Percentiles rank a stretch among this genome's conserved stretches.
Conservation (phyloP, 2,797 vertebrate genomes). For the Acanthurus tractus region DNA sequence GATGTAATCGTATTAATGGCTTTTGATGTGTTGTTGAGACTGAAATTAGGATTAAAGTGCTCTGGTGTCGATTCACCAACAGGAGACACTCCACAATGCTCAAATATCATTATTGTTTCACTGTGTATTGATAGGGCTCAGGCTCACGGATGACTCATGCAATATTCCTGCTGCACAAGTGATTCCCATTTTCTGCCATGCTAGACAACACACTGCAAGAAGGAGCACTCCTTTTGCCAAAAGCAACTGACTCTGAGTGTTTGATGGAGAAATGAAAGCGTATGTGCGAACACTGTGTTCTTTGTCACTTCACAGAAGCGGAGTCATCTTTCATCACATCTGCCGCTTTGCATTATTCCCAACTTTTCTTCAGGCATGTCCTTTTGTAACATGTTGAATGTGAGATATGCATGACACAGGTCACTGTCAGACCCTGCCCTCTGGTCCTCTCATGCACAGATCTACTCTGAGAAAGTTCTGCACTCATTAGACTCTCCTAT, state of each 20-base stretch:
- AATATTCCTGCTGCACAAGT: slow-evolving; percentile 18
- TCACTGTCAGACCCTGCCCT: slow-evolving; percentile 40
- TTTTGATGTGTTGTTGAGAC: slow-evolving; percentile 64
- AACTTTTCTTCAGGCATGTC: slow-evolving; percentile 62
- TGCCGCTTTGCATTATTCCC: slow-evolving; percentile 44
- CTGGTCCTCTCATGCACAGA: slow-evolving; percentile 36
- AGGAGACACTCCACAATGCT: slow-evolving; percentile 25
- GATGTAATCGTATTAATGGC: slow-evolving; percentile 66
- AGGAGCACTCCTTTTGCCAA: slow-evolving; percentile 23
- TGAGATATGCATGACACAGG: slow-evolving; percentile 66
- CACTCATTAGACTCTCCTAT: slow-evolving; percentile 28
- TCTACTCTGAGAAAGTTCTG: slow-evolving; percentile 40
- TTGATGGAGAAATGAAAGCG: slow-evolving; percentile 60
- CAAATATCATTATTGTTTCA: slow-evolving; percentile 37
- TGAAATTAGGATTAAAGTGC: slow-evolving; percentile 59
- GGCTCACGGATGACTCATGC: slow-evolving; percentile 28
- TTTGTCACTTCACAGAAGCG: slow-evolving; percentile 31
- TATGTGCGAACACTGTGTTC: slow-evolving; percentile 17
- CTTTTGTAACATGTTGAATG: slow-evolving; percentile 56
- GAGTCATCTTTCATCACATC: slow-evolving; percentile 59
- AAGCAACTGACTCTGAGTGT: slow-evolving; percentile 34
- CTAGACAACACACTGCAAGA: slow-evolving; percentile 19
- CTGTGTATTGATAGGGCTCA: slow-evolving; percentile 9
- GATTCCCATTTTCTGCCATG: slow-evolving; percentile 18
- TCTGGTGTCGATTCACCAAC: slow-evolving; percentile 53